Percentiles rank a stretch among this genome's conserved stretches.
Evolutionary conservation across 2,797 vertebrate genomes (phyloP).

Genomic region (Carcharodon carcharias): DNA sequence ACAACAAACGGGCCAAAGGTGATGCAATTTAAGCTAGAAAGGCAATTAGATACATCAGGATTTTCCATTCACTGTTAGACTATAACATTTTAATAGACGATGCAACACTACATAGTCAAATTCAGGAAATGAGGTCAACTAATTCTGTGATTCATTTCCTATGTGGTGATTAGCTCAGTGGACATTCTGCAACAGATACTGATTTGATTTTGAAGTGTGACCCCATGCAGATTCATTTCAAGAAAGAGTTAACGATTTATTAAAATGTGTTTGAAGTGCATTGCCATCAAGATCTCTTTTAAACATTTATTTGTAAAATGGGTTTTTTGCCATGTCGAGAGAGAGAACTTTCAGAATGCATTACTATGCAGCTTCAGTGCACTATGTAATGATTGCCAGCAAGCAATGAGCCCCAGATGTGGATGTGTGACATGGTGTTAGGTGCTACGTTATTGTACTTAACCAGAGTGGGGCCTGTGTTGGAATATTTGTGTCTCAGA

Average conservation of each 20-base stretch:
- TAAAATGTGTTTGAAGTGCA: neutral
- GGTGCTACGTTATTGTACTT: neutral
- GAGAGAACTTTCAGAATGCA: neutral
- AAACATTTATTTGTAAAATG: neutral
- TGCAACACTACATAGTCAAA: neutral
- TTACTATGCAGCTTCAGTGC: neutral
- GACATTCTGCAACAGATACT: neutral
- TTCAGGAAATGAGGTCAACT: conserved; percentile 11
- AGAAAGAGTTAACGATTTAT: neutral
- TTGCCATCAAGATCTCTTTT: neutral
- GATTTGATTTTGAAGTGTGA: neutral
- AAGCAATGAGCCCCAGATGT: neutral
- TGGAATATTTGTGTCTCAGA: neutral
- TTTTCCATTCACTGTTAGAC: neutral
- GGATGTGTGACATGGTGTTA: neutral
- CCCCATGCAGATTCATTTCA: neutral
- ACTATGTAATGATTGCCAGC: neutral
- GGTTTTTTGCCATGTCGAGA: neutral
- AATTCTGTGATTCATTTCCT: neutral
- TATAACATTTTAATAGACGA: neutral
- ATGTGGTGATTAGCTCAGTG: neutral
- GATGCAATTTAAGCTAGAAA: neutral
- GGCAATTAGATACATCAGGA: neutral
- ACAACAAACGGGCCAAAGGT: neutral
- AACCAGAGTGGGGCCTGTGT: neutral